These are phyloP conservation scores for Panurus biarmicus DNA, from an alignment of 2,113 vertebrate species.

Conservation along the genomic window DNA sequence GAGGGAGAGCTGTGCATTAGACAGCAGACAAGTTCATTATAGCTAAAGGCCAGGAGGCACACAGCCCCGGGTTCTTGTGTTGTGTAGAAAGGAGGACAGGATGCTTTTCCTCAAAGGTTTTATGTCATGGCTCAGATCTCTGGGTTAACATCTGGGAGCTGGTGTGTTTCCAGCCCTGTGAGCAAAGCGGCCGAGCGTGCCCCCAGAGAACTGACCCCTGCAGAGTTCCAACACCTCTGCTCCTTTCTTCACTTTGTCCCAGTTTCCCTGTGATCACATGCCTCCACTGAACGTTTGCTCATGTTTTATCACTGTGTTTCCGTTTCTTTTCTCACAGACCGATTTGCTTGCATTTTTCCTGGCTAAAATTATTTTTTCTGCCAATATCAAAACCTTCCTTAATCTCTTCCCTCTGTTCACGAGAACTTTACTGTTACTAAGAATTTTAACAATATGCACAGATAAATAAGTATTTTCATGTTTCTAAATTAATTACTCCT, in stretches of 20 bases:
- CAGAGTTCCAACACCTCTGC: background rate
- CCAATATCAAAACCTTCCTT: background rate
- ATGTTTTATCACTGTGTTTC: background rate
- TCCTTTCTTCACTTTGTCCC: background rate
- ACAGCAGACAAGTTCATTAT: background rate
- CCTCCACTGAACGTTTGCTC: background rate
- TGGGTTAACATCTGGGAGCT: background rate
- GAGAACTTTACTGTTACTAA: background rate
- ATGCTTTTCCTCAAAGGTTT: background rate
- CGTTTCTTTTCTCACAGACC: background rate
- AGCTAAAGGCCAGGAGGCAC: background rate
- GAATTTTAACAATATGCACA: background rate
- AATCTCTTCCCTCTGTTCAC: background rate
- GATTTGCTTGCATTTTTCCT: background rate
- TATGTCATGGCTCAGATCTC: background rate
- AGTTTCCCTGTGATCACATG: background rate
- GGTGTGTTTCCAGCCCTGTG: background rate
- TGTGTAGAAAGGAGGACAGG: background rate
- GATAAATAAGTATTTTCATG: background rate
- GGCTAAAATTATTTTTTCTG: background rate
- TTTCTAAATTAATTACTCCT: background rate
- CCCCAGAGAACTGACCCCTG: background rate
- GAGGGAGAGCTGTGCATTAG: background rate
- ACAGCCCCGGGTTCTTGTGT: background rate
- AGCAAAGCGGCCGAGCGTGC: fast-evolving